Evolutionary conservation across 2,888 invertebrate species (phyloP).

Genomic region (Drosophila mayaguana): DNA sequence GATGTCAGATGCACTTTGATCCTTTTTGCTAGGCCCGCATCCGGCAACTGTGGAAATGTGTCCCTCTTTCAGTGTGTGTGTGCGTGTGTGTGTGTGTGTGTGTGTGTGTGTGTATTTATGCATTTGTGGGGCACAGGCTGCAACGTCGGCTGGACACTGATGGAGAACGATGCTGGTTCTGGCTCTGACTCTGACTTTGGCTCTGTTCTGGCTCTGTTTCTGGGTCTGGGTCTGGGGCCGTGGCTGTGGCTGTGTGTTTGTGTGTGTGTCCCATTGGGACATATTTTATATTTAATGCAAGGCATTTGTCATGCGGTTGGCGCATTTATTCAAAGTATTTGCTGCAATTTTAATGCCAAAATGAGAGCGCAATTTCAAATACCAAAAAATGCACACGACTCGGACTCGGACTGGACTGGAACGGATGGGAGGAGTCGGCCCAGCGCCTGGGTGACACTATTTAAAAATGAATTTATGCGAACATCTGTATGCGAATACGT

Average conservation of each 20-base stretch:
- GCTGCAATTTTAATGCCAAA: constrained; percentile 71
- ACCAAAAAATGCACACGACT: constrained; percentile 31
- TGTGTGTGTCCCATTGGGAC: constrained; percentile 53
- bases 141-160: constrained; percentile 36
- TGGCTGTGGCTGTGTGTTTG: constrained; percentile 5
- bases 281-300: constrained; percentile 70
- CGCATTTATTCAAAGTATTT: constrained; percentile 72
- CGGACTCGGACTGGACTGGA: neutral
- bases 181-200: constrained; percentile 8
- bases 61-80: neutral
- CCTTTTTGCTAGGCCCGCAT: constrained; percentile 14
- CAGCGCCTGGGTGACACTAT: constrained; percentile 40
- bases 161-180: constrained; percentile 21
- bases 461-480: constrained; percentile 61
- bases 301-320: constrained; percentile 68
- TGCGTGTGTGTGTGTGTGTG: neutral
- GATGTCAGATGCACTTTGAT: constrained; percentile 38
- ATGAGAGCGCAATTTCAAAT: constrained; percentile 68
- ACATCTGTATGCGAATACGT: constrained; percentile 9
- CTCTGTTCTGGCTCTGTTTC: neutral
- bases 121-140: constrained; percentile 49
- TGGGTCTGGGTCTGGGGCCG: neutral
- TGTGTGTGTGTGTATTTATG: constrained; percentile 23
- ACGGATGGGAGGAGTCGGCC: neutral
- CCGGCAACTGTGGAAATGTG: constrained; percentile 7